Evolutionary conservation across 1,140 invertebrate species (phyloP), one percentile per base, ranked within the genome.

Genomic region (Tetragonula clypearis): DNA sequence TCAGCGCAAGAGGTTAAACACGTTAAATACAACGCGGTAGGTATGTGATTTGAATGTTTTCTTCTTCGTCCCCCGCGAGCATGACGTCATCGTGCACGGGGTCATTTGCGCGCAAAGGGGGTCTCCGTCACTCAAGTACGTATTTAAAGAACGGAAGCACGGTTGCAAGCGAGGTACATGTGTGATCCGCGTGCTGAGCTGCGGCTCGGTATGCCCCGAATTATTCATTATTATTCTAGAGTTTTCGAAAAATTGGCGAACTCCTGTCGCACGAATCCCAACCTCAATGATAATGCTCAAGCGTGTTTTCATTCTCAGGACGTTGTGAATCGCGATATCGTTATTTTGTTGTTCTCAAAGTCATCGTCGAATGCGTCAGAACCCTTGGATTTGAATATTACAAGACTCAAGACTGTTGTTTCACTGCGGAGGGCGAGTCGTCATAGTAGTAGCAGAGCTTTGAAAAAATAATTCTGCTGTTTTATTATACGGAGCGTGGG

Each of bases 101-200:
- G 78, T 85, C 84, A 85, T 85, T 85, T 85, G 53, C 60, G 55
- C 71, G 55, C 53, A 21, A 65, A 74, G 71, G 82, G 74, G 84
- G 79, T 55, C 71, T 30, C n/a, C 30, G 62, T 58, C 62, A 53
- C 71, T 81, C 81, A 85, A 85, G 77, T 69, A 68, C 62, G 30
- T 41, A 55, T 73, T 85, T 85, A 85, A 85, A 85, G 84, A 79
- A 79, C 79, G 84, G 84, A 85, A 85, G 71, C 69, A 66, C 68
- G 62, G 84, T 80, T 85, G 74, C 62, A 69, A 80, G 73, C 69
- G 15, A 81, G 74, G n/a, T 74, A n/a, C 23, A 11, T 69, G 68
- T 17, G 2, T 23, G 2, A 23, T 53, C 19, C 26, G n/a, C 23
- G n/a, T 58, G 68, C n/a, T 74, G 71, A 30, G 17, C 78, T 21